These are phyloP conservation scores for Salvelinus alpinus DNA, from an alignment of 2,113 vertebrate genomes.

Conservation along the genomic window DNA sequence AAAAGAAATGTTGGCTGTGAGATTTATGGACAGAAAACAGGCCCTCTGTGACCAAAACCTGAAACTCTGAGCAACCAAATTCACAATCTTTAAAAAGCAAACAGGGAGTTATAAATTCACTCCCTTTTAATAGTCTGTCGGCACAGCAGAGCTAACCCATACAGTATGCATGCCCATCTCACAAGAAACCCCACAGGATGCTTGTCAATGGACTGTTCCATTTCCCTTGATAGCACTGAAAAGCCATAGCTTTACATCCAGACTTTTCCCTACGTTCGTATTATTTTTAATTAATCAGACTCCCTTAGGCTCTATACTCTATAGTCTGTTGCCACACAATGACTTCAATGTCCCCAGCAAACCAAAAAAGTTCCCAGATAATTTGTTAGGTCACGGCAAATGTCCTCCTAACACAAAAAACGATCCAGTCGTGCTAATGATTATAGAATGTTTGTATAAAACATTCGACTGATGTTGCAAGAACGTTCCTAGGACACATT, in stretches of 20 bases:
- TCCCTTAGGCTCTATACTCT: slow-evolving; percentile 26
- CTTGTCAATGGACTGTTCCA: slow-evolving; percentile 59
- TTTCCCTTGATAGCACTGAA: slow-evolving; percentile 62
- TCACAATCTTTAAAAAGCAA: slow-evolving; percentile 66
- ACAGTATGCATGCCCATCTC: slow-evolving; percentile 46
- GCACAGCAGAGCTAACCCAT: slow-evolving; percentile 51
- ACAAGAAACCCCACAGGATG: not conserved
- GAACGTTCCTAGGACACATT: too few relatives aligned
- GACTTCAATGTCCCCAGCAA: slow-evolving; percentile 50
- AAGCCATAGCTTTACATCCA: slow-evolving; percentile 44
- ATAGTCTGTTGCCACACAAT: slow-evolving; percentile 56
- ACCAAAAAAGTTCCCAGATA: too few relatives aligned
- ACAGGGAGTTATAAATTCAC: slow-evolving; percentile 74
- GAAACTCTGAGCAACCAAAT: slow-evolving; percentile 64
- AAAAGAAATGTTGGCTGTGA: slow-evolving; percentile 68
- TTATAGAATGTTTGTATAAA: too few relatives aligned
- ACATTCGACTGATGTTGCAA: too few relatives aligned
- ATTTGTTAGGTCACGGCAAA: too few relatives aligned
- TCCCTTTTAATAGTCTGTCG: slow-evolving; percentile 67
- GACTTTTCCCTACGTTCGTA: slow-evolving; percentile 65
- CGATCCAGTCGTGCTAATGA: too few relatives aligned
- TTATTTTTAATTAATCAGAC: slow-evolving; percentile 73
- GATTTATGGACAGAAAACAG: slow-evolving; percentile 81
- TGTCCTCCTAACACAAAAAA: too few relatives aligned
- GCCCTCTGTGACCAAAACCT: slow-evolving; percentile 69